A percentile compares a stretch with the other conserved stretches of the same genome.
Evolutionary conservation across 2,888 invertebrate genomes (phyloP).

Genomic region (Pemphredon lugubris): DNA sequence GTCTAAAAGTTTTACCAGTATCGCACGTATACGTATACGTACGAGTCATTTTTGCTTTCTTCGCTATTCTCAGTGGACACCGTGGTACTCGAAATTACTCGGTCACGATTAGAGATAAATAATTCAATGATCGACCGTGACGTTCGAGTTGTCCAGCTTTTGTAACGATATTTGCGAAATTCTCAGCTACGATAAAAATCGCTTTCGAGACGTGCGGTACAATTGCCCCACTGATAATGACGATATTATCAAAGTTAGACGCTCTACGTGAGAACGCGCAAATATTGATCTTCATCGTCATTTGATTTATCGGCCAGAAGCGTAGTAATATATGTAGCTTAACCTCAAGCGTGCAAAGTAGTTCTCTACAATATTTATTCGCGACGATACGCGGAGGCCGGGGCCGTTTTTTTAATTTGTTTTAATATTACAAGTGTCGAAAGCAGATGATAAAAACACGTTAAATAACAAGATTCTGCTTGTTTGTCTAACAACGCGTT

Average conservation of each 20-base stretch:
- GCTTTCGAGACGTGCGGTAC: neutral
- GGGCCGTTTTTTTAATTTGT: slow-evolving; percentile 38
- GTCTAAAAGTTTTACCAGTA: slow-evolving; percentile 16
- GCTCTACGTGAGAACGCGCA: slow-evolving; percentile 2
- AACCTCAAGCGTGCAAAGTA: neutral
- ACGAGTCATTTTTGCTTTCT: neutral
- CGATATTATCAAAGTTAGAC: slow-evolving; percentile 31
- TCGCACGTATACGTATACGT: neutral
- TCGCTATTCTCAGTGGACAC: neutral
- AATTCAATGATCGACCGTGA: slow-evolving; percentile 1
- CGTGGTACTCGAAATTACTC: neutral
- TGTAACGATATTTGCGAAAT: slow-evolving; percentile 39
- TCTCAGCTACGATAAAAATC: slow-evolving; percentile 14
- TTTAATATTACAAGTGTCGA: slow-evolving; percentile 45
- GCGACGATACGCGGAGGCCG: slow-evolving; percentile 20
- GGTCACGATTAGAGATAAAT: slow-evolving; percentile 6
- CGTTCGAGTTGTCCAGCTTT: neutral
- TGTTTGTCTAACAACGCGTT: neutral
- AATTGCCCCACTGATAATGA: slow-evolving; percentile 19
- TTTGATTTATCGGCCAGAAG: slow-evolving; percentile 15
- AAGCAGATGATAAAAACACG: slow-evolving; percentile 26
- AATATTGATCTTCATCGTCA: slow-evolving; percentile 24
- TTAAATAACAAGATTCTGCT: neutral
- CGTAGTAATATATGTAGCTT: neutral
- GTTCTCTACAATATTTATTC: slow-evolving; percentile 44